Conservation (phyloP, 2,797 vertebrate species). For the Microctenopoma stevenorrisi region DNA sequence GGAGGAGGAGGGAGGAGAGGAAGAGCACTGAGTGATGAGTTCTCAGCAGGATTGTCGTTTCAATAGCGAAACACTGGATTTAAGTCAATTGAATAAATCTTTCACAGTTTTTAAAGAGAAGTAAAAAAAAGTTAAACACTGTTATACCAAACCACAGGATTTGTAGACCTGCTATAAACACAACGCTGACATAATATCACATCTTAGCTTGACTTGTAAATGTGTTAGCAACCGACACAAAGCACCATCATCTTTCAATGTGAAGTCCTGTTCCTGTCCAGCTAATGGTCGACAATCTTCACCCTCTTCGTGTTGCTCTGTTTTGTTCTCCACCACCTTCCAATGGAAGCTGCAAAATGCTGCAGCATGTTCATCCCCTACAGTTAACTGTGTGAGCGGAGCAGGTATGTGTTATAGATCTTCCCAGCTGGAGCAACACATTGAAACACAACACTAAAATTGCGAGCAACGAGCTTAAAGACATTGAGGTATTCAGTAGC, state of each 20-base stretch:
- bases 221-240: background rate
- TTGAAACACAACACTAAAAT: background rate
- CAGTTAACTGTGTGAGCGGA: background rate
- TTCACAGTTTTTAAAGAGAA: conserved; percentile 1
- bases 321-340: conserved; percentile 2
- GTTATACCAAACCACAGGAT: conserved; percentile 5
- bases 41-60: conserved; percentile 14
- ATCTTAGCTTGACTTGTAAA: background rate
- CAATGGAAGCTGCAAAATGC: too few species aligned
- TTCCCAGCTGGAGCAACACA: background rate
- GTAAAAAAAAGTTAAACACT: background rate
- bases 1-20: conserved; percentile 28
- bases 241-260: background rate
- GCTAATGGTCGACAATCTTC: background rate
- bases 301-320: too few species aligned
- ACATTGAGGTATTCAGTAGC: background rate
- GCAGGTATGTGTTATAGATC: background rate
- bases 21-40: conserved; percentile 27
- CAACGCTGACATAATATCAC: background rate
- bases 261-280: background rate
- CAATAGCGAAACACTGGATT: conserved; percentile 26
- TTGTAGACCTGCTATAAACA: background rate
- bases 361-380: background rate
- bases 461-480: background rate
- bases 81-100: background rate